Evolutionary conservation across 2,888 invertebrate genomes (phyloP), one percentile per base, ranked within the genome.

Genomic region (Polydrusus tereticollis): DNA sequence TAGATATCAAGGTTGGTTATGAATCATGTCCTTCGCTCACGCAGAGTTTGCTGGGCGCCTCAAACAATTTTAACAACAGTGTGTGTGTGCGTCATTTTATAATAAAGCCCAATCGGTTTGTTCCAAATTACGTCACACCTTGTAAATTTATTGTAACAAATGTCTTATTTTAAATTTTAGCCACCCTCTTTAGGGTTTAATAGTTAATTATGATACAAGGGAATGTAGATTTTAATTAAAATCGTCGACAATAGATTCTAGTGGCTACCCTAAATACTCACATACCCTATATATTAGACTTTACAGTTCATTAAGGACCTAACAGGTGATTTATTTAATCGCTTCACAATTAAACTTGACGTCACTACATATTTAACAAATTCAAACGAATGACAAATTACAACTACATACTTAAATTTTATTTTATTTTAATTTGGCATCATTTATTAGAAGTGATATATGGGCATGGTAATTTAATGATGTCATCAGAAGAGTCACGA

Each of bases 401-500:
- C n/a, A 12, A 23, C 45, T 18, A 20, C 18, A n/a, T 47, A 4
- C 14, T 14, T 41, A 41, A 47, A 47, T n/a, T 47, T 47, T 23
- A 47, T 47, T 47, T 47, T 21, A 47, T 47, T 47, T 47, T n/a
- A 23, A 47, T 45, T 21, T 47, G n/a, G 23, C n/a, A 20, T 10
- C 20, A 21, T 2, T 47, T n/a, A 23, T n/a, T 3, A 18, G 4
- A 20, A 47, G 47, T 47, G 47, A 47, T 47, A 23, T 47, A 47
- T 47, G 47, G n/a, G 23, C 21, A 23, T 23, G 12, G 23, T 47
- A 47, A 47, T 23, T 47, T 47, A 21, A 2, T 47, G 21, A 47
- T 47, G 47, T 23, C 47, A 47, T 45, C 7, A 21, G 1, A 43
- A 6, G 45, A 45, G 45, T n/a, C 10, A 47, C 12, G 47, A 47